These are phyloP conservation scores for Triops cancriformis DNA, from an alignment of 1,140 invertebrate genomes.

Conservation along the genomic window DNA sequence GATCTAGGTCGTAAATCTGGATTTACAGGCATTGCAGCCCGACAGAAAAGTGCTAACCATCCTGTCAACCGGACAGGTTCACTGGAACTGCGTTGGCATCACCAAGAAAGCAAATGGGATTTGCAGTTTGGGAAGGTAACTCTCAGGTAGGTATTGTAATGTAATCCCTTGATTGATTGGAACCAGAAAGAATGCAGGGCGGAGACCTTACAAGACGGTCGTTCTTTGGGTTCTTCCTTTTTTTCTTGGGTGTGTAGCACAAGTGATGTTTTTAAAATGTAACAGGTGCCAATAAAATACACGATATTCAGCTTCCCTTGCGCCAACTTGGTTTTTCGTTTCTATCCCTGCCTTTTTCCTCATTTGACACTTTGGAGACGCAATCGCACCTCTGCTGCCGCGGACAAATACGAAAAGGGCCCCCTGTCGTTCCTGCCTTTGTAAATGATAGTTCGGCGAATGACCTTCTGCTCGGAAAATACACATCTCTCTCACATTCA, in stretches of 20 bases:
- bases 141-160: not conserved
- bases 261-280: not conserved
- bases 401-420: not conserved
- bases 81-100: too few relatives aligned
- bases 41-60: too few relatives aligned
- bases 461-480: not conserved
- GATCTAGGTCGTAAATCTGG: too few relatives aligned
- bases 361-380: not conserved
- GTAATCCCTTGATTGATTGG: not conserved
- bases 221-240: not conserved
- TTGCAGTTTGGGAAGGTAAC: not conserved
- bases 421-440: not conserved
- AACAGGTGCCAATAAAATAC: slow-evolving; percentile 14
- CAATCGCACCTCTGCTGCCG: not conserved
- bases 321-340: not conserved
- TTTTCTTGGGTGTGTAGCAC: not conserved
- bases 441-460: not conserved
- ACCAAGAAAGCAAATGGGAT: too few relatives aligned
- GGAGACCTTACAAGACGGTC: not conserved
- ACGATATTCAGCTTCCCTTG: not conserved
- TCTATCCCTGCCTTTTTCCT: not conserved
- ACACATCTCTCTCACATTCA: not conserved
- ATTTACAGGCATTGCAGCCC: too few relatives aligned
- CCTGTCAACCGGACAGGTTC: too few relatives aligned
- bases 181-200: not conserved